Evolutionary conservation across 2,888 invertebrate genomes (phyloP).

Genomic region (Ophion slaviceki): DNA sequence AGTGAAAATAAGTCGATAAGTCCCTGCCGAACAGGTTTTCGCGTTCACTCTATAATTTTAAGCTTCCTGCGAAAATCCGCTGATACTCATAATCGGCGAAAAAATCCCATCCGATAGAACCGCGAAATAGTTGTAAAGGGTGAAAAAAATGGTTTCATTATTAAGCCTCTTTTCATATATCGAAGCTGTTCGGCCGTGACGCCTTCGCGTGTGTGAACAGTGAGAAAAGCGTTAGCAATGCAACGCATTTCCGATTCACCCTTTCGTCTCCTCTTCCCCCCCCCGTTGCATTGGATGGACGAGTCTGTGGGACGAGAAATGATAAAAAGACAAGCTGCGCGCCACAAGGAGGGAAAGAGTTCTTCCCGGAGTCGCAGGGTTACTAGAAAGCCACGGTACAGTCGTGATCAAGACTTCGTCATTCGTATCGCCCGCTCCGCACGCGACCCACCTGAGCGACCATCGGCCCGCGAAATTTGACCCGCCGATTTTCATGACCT

Average conservation of each 20-base stretch:
- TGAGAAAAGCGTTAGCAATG: slow-evolving; percentile 47
- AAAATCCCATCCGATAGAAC: no score
- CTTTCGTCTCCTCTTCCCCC: slow-evolving; percentile 13
- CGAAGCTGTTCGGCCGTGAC: not conserved
- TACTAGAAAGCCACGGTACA: slow-evolving; percentile 13
- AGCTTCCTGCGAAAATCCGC: no score
- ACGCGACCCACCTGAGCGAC: no score
- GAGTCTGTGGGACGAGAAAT: slow-evolving; percentile 22
- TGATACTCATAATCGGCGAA: no score
- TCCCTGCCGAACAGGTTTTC: no score
- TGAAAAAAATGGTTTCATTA: no score
- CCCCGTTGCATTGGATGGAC: slow-evolving; percentile 16
- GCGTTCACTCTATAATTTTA: no score
- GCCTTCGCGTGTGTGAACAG: not conserved
- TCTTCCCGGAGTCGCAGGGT: not conserved
- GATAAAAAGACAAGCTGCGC: not conserved
- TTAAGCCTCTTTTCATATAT: not conserved
- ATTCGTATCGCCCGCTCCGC: not conserved
- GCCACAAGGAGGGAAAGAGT: slow-evolving; percentile 8
- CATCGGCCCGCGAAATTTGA: not conserved
- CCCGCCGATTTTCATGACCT: no score
- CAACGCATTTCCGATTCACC: slow-evolving; percentile 47
- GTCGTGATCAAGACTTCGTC: not conserved
- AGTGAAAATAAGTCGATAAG: no score
- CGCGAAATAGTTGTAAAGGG: no score